A percentile compares a stretch with the other conserved stretches of the same genome.
Evolutionary conservation across 1,140 invertebrate genomes (phyloP).

Genomic region (Hyles euphorbiae): DNA sequence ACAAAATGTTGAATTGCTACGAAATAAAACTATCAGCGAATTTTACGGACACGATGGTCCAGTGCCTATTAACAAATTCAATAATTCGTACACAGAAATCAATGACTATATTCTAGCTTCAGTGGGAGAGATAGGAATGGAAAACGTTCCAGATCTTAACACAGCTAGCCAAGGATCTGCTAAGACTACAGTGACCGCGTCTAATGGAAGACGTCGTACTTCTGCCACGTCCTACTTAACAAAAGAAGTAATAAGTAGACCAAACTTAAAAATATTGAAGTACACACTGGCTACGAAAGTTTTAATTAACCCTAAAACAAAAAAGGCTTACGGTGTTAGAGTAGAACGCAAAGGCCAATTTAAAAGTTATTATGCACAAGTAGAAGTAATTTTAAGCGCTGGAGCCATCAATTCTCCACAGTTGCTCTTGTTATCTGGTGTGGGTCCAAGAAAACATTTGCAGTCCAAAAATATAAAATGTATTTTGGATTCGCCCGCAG

Average conservation of each 20-base stretch:
- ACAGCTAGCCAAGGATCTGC: constrained; percentile 51
- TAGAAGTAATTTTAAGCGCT: constrained; percentile 72
- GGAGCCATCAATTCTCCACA: constrained; percentile 72
- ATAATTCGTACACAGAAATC: constrained; percentile 24
- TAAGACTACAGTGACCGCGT: constrained; percentile 39
- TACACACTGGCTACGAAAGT: constrained; percentile 70
- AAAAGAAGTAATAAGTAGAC: constrained; percentile 60
- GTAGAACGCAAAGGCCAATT: constrained; percentile 30
- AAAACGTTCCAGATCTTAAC: constrained; percentile 38
- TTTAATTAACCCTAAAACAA: constrained; percentile 25
- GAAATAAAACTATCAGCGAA: constrained; percentile 21
- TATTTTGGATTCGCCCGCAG: constrained; percentile 52
- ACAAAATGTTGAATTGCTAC: constrained; percentile 26
- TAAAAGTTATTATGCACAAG: constrained; percentile 1
- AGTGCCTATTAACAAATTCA: constrained; percentile 35
- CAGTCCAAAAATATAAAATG: not conserved
- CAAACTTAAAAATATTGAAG: constrained; percentile 81
- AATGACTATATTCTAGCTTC: constrained; percentile 51
- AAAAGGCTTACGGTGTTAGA: constrained; percentile 35
- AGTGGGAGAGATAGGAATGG: constrained; percentile 40
- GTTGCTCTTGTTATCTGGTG: constrained; percentile 50
- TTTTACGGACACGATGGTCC: constrained; percentile 35
- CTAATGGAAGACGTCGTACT: constrained; percentile 77
- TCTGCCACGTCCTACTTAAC: constrained; percentile 76
- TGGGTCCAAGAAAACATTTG: constrained; percentile 41